Evolutionary conservation across 2,888 invertebrate genomes (phyloP), one percentile per base, ranked within the genome.

Genomic region (Xylota segnis): DNA sequence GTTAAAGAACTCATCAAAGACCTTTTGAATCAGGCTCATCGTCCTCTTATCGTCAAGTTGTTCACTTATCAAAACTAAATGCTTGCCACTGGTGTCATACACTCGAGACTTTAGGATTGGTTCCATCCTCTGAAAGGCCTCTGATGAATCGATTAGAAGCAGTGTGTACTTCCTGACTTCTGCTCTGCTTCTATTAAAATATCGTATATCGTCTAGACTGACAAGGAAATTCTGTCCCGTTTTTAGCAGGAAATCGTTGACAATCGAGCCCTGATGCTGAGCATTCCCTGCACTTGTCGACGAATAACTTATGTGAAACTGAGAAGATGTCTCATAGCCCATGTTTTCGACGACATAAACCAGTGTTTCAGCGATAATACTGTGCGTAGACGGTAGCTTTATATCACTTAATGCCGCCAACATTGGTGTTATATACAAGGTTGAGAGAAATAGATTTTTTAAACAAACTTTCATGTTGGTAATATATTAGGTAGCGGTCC

Each of bases 81-180:
- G 78, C 37, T 68, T 83, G 0, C 83, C 83, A 23, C 40, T 56
- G 4, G 74, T 74, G 16, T 70, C 54, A n/a, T 78, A 78, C 5
- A 63, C n/a, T 14, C 56, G 40, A 4, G 74, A 14, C 2, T 12
- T 9, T 0, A 83, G n/a, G 4, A 83, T 16, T 18, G 63, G 18
- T 5, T 68, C 10, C 0, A 83, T 34, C 3, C 43, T 61, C 5
- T 65, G 9, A 23, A 78, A 63, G 1, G 45, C 54, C 0, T 56
- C 27, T 5, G 32, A 12, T 1, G 83, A 78, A 12, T 83, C 83
- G 18, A 78, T 63, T 12, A 83, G 5, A 2, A 78, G 27, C n/a
- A 83, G 43, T 0, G 78, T 83, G 16, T 78, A 83, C 16, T 32
- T 63, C 10, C 61, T 45, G 9, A 3, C 9, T 9, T 40, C 34